Evolutionary conservation across 2,888 invertebrate genomes (phyloP).

Genomic region (Ennomos erosarius): DNA sequence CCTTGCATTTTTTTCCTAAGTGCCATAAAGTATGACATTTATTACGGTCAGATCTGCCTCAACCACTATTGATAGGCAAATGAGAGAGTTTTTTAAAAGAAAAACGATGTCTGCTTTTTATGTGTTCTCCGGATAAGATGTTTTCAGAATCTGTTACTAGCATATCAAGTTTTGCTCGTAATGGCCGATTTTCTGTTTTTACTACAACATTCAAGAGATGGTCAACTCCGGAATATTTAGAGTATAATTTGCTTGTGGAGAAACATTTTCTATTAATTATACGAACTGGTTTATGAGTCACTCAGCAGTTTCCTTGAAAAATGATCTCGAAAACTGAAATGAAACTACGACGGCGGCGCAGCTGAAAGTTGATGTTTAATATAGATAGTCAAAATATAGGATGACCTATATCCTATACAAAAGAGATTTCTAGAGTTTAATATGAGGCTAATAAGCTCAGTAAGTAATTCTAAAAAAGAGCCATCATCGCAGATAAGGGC

Average conservation of each 20-base stretch:
- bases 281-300: too few species aligned
- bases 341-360: slow-evolving; percentile 7
- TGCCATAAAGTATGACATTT: slow-evolving; percentile 85
- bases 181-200: slow-evolving; percentile 57
- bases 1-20: slow-evolving; percentile 84
- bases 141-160: slow-evolving; percentile 73
- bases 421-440: neutral
- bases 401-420: neutral
- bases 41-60: slow-evolving; percentile 85
- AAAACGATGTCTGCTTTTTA: slow-evolving; percentile 85
- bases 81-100: slow-evolving; percentile 86
- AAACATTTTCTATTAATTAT: neutral
- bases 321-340: slow-evolving; percentile 2
- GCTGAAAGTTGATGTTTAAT: slow-evolving; percentile 6
- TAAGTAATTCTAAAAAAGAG: slow-evolving; percentile 67
- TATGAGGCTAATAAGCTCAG: slow-evolving; percentile 35
- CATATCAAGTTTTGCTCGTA: slow-evolving; percentile 59
- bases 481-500: slow-evolving; percentile 72
- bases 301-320: slow-evolving; percentile 4
- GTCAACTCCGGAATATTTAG: slow-evolving; percentile 19
- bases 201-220: slow-evolving; percentile 33
- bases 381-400: slow-evolving; percentile 1
- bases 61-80: slow-evolving; percentile 86
- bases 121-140: slow-evolving; percentile 81
- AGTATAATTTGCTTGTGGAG: neutral